A percentile compares a stretch with the other conserved stretches of the same genome.
These are phyloP conservation scores for Sminthurinus aureus DNA, from an alignment of 2,888 invertebrate species.

Conservation along the genomic window DNA sequence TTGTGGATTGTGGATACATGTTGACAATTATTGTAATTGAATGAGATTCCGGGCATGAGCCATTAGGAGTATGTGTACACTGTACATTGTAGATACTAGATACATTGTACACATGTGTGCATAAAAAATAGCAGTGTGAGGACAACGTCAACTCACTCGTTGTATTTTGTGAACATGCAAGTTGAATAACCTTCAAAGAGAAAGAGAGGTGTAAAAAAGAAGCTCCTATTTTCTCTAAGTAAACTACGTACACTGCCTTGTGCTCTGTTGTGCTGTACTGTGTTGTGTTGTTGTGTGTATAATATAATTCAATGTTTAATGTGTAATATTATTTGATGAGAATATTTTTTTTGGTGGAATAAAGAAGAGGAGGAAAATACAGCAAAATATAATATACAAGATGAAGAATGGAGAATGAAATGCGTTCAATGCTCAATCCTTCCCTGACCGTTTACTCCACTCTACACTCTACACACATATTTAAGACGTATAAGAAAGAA, in stretches of 20 bases:
- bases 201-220: constrained; percentile 21
- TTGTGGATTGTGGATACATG: no score
- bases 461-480: not conserved
- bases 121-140: not conserved
- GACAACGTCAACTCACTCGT: no score
- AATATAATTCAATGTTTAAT: no score
- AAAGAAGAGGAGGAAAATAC: not conserved
- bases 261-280: no score
- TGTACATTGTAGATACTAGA: no score
- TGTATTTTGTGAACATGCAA: not conserved
- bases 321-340: constrained; percentile 39
- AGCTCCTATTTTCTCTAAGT: constrained; percentile 37
- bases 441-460: constrained; percentile 30
- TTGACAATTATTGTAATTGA: constrained; percentile 18
- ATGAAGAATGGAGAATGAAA: constrained; percentile 25
- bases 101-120: not conserved
- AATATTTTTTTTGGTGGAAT: constrained; percentile 31
- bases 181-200: constrained; percentile 43
- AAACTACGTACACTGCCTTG: constrained; percentile 19
- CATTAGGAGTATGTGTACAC: no score
- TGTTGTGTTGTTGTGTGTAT: no score
- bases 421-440: constrained; percentile 40
- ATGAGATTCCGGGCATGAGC: not conserved
- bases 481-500: no score
- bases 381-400: constrained; percentile 24